Evolutionary conservation across 1,140 invertebrate genomes (phyloP).

Genomic region (Drosophila simulans): DNA sequence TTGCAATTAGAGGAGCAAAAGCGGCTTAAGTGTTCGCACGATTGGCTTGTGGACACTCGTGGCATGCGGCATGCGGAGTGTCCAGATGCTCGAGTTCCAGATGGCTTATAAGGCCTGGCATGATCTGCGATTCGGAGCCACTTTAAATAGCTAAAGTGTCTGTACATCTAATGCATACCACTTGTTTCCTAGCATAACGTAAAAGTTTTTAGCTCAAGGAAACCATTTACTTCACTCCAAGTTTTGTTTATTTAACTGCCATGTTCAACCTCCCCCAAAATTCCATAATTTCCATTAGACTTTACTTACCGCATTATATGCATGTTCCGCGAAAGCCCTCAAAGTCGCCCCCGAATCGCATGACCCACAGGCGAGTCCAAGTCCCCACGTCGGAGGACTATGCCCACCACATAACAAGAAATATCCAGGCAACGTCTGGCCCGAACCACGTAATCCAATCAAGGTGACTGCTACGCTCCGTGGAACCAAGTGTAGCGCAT

Average conservation of each 20-base stretch:
- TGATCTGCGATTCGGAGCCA: neutral
- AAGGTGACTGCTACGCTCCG: conserved; percentile 28
- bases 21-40: conserved; percentile 43
- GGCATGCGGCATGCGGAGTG: neutral
- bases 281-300: neutral
- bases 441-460: conserved; percentile 25
- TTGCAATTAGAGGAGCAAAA: conserved; percentile 26
- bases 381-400: too few relatives aligned
- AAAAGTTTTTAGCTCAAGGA: too few relatives aligned
- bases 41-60: conserved; percentile 15
- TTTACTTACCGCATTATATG: neutral
- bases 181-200: too few relatives aligned
- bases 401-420: too few relatives aligned
- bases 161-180: too few relatives aligned
- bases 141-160: too few relatives aligned
- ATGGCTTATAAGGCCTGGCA: neutral
- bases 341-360: conserved; percentile 2
- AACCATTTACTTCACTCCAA: too few relatives aligned
- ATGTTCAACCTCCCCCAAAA: too few relatives aligned
- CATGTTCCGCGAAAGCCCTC: neutral
- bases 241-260: too few relatives aligned
- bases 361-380: neutral
- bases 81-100: neutral
- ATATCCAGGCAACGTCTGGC: neutral
- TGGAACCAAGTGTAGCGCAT: conserved; percentile 16